Evolutionary conservation across 2,888 invertebrate genomes (phyloP).

Genomic region (Geotrupes spiniger): DNA sequence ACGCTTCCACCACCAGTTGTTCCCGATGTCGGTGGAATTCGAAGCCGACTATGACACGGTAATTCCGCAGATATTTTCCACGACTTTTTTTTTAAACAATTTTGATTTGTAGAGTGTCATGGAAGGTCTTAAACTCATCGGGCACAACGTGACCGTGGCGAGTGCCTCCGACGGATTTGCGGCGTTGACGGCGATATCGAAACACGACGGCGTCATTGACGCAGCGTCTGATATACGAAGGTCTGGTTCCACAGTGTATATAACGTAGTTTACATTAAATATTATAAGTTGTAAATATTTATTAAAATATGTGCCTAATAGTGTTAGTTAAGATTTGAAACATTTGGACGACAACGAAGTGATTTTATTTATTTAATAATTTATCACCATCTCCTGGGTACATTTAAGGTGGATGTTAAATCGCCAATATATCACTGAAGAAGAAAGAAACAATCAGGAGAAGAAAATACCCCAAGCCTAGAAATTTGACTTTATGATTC

Average conservation of each 20-base stretch:
- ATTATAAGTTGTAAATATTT: neutral
- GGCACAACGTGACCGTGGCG: constrained; percentile 53
- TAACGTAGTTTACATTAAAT: constrained; percentile 12
- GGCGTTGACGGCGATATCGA: constrained; percentile 58
- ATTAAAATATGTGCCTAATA: too few species aligned
- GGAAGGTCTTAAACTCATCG: constrained; percentile 50
- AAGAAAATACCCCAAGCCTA: too few species aligned
- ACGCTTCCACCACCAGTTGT: constrained; percentile 63
- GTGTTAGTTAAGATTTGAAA: too few species aligned
- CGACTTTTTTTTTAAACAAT: constrained; percentile 14
- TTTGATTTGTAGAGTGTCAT: constrained; percentile 49
- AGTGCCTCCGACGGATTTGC: constrained; percentile 61
- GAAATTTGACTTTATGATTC: too few species aligned
- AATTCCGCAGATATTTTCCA: constrained; percentile 17
- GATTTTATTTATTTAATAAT: too few species aligned
- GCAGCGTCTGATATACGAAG: constrained; percentile 51
- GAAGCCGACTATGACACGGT: constrained; percentile 53
- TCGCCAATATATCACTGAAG: too few species aligned
- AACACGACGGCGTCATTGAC: constrained; percentile 50
- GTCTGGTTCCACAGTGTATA: constrained; percentile 52
- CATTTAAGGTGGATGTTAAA: too few species aligned
- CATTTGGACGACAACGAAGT: too few species aligned
- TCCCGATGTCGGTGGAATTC: constrained; percentile 55
- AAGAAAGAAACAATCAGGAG: too few species aligned
- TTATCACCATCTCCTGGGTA: too few species aligned